Evolutionary conservation across 2,888 invertebrate species (phyloP).

Genomic region (Latrodectus hesperus): DNA sequence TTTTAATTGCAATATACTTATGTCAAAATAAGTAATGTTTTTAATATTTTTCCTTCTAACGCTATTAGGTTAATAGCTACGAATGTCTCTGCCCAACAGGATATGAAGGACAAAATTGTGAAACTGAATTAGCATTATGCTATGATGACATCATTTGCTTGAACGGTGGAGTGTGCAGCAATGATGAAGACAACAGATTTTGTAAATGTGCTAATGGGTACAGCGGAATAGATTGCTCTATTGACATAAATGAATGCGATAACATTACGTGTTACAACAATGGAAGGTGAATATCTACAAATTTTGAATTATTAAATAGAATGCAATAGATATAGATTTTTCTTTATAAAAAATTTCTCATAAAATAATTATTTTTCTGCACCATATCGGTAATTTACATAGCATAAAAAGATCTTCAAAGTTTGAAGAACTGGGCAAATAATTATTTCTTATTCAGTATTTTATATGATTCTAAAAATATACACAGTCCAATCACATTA

Average conservation of each 20-base stretch:
- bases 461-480: no score
- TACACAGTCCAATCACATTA: no score
- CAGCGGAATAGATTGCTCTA: conserved; percentile 51
- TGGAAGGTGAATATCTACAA: conserved; percentile 36
- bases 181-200: background rate
- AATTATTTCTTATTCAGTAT: no score
- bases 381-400: no score
- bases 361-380: no score
- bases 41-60: background rate
- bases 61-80: conserved; percentile 37
- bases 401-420: no score
- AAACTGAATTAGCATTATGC: conserved; percentile 33
- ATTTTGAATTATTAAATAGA: no score
- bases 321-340: no score
- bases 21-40: no score
- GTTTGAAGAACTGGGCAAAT: no score
- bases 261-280: conserved; percentile 49
- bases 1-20: no score
- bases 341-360: no score
- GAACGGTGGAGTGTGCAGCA: conserved; percentile 28
- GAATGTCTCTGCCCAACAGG: conserved; percentile 41
- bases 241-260: conserved; percentile 56
- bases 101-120: conserved; percentile 42
- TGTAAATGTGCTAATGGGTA: conserved; percentile 53
- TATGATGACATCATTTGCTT: conserved; percentile 27